Evolutionary conservation across 1,140 invertebrate species (phyloP).

Genomic region (Drosophila neocordata): DNA sequence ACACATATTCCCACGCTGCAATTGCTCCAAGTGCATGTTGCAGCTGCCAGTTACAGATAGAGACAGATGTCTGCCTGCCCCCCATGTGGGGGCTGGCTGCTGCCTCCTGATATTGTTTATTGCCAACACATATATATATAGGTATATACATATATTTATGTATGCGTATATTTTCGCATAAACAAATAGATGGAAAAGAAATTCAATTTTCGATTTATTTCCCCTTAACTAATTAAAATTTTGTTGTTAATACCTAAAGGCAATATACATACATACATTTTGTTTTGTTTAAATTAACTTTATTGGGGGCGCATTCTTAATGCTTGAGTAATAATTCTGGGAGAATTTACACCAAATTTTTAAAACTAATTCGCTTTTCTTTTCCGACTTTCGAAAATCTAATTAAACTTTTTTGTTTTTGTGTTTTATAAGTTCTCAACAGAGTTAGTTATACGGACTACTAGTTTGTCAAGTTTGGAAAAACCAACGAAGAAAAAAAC

Average conservation of each 20-base stretch:
- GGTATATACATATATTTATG: constrained; percentile 29
- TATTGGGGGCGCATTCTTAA: constrained; percentile 14
- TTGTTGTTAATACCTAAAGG: constrained; percentile 15
- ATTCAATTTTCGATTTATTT: constrained; percentile 37
- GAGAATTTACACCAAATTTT: constrained; percentile 22
- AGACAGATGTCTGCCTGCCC: constrained; percentile 20
- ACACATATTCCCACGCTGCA: constrained; percentile 64
- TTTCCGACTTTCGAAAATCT: constrained; percentile 54
- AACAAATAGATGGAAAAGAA: constrained; percentile 17
- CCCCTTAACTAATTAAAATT: constrained; percentile 59
- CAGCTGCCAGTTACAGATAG: constrained; percentile 40
- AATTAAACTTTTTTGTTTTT: constrained; percentile 53
- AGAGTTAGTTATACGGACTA: constrained; percentile 29
- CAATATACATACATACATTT: constrained; percentile 43
- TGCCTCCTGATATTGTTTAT: constrained; percentile 13
- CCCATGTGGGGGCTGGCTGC: constrained; percentile 35
- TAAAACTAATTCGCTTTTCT: constrained; percentile 25
- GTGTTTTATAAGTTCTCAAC: constrained; percentile 6
- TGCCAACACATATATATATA: constrained; percentile 24
- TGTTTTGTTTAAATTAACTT: neutral
- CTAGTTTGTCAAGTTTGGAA: constrained; percentile 40
- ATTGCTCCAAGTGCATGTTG: constrained; percentile 52
- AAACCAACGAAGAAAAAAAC: constrained; percentile 23
- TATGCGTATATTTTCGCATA: constrained; percentile 20
- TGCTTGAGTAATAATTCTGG: constrained; percentile 18